phyloP scores from a whole-genome alignment of 2,113 vertebrate species.

The Labeo rohita region DNA sequence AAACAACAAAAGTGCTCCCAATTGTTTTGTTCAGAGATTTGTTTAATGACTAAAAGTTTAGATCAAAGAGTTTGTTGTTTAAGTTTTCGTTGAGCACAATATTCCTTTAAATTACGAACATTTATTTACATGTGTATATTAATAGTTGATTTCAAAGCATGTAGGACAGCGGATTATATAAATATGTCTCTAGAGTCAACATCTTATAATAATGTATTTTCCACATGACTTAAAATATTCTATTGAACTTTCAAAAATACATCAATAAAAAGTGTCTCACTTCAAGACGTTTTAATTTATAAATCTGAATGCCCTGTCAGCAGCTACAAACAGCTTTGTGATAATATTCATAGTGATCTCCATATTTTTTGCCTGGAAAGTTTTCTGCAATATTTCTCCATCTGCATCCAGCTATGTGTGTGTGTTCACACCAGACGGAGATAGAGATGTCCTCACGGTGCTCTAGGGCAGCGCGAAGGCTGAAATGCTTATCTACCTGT shows the following conservation, averaged over 20 bases:
- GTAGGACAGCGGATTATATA: slow-evolving; percentile 65
- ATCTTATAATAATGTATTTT: slow-evolving; percentile 21
- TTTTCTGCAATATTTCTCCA: background rate
- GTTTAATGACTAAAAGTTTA: slow-evolving; percentile 52
- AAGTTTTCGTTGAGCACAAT: slow-evolving; percentile 50
- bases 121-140: slow-evolving; percentile 57
- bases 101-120: slow-evolving; percentile 59
- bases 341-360: background rate
- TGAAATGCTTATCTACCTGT: slow-evolving; percentile 67
- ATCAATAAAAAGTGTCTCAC: background rate
- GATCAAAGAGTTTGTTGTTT: slow-evolving; percentile 75
- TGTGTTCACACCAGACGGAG: background rate
- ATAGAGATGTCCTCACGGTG: slow-evolving; percentile 38
- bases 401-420: background rate
- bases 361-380: background rate
- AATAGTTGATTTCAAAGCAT: slow-evolving; percentile 64
- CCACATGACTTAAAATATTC: background rate
- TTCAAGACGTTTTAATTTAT: background rate
- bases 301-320: background rate
- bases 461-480: slow-evolving; percentile 59
- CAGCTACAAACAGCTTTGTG: background rate
- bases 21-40: slow-evolving; percentile 61
- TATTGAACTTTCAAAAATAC: slow-evolving; percentile 12
- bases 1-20: slow-evolving; percentile 64
- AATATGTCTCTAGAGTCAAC: slow-evolving; percentile 48